These are phyloP conservation scores for Chaetoderma sp. DNA, from an alignment of 2,888 invertebrate genomes.

Conservation along the genomic window DNA sequence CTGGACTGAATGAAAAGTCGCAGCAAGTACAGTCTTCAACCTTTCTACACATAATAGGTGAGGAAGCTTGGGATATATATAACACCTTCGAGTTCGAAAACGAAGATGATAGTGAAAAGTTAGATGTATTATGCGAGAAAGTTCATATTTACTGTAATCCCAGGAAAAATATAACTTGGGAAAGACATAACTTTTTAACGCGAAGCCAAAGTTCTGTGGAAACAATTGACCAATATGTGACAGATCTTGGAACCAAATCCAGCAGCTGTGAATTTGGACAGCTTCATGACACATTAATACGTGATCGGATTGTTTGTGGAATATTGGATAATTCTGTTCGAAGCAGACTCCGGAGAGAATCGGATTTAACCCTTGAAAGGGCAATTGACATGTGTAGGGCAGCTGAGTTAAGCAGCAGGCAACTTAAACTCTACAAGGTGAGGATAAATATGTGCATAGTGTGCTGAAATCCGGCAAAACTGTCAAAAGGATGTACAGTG, in stretches of 20 bases:
- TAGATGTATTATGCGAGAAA: conserved; percentile 7
- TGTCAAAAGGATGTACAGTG: too few relatives aligned
- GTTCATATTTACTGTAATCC: conserved; percentile 20
- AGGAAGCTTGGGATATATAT: conserved; percentile 24
- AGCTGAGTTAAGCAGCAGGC: too few relatives aligned
- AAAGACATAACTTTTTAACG: conserved; percentile 20
- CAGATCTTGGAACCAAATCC: conserved; percentile 18
- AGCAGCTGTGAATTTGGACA: too few relatives aligned
- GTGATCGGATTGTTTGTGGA: too few relatives aligned
- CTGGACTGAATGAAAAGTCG: conserved; percentile 1
- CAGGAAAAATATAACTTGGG: conserved; percentile 23
- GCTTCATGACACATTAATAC: too few relatives aligned
- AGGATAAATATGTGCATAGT: too few relatives aligned
- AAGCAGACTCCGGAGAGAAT: too few relatives aligned
- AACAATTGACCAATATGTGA: conserved; percentile 24
- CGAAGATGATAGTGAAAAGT: conserved; percentile 2
- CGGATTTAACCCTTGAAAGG: too few relatives aligned
- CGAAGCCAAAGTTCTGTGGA: conserved; percentile 14
- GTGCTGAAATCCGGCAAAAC: too few relatives aligned
- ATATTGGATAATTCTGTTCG: too few relatives aligned
- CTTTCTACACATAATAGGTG: conserved; percentile 15
- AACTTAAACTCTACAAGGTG: too few relatives aligned
- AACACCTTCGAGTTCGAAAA: conserved; percentile 14
- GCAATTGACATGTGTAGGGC: too few relatives aligned
- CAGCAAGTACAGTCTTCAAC: conserved; percentile 8